These are phyloP conservation scores for Columba livia DNA, from an alignment of 2,113 vertebrate species.

Conservation along the genomic window DNA sequence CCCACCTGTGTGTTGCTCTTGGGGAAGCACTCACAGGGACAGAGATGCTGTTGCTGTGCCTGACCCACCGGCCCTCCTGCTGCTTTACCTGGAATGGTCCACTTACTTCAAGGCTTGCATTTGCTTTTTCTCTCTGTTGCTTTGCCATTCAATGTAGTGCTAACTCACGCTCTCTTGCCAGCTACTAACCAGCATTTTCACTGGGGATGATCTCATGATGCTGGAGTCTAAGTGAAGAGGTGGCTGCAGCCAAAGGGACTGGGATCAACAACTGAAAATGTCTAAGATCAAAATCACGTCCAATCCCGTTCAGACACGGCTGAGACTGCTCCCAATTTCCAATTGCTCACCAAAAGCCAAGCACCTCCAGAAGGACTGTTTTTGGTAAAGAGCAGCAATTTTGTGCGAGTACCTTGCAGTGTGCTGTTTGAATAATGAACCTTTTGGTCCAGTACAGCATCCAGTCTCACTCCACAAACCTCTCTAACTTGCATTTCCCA, in stretches of 20 bases:
- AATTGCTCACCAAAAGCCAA: not conserved
- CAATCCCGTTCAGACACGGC: not conserved
- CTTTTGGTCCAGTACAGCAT: not conserved
- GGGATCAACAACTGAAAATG: not conserved
- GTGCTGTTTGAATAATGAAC: not conserved
- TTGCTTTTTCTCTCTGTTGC: not conserved
- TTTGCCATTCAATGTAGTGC: not conserved
- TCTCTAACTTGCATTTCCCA: not conserved
- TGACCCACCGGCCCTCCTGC: fast-evolving
- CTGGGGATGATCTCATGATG: not conserved
- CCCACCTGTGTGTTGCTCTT: not conserved
- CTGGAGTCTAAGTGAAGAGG: not conserved
- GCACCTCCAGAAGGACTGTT: not conserved
- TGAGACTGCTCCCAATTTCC: not conserved
- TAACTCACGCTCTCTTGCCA: not conserved
- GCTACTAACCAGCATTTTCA: not conserved
- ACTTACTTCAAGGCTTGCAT: not conserved
- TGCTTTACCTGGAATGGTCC: not conserved
- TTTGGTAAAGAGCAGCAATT: not conserved
- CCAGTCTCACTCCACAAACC: not conserved
- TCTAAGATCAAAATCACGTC: not conserved
- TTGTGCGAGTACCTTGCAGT: not conserved
- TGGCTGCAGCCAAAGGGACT: not conserved
- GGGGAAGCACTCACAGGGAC: not conserved
- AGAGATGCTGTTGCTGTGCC: not conserved